Evolutionary conservation across 2,797 vertebrate genomes (phyloP).

Genomic region (Melanogrammus aeglefinus): DNA sequence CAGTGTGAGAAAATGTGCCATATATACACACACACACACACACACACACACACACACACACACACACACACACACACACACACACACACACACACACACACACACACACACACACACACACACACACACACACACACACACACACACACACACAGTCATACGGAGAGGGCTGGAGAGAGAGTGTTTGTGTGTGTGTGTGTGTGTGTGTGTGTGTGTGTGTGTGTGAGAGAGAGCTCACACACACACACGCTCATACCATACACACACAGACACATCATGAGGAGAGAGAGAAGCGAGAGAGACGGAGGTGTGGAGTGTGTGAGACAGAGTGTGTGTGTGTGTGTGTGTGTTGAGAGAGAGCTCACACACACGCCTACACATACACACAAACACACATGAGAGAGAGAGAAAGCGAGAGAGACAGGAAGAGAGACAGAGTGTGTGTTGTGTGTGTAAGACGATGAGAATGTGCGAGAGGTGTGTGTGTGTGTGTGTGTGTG

Average conservation of each 20-base stretch:
- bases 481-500: no score
- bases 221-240: background rate
- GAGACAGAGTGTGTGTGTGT: background rate
- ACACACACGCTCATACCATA: no score
- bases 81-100: slow-evolving; percentile 25
- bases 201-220: background rate
- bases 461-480: no score
- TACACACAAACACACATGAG: no score
- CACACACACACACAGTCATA: no score
- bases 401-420: background rate
- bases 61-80: slow-evolving; percentile 43
- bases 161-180: background rate
- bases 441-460: no score
- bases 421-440: background rate
- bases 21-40: slow-evolving; percentile 22
- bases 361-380: no score
- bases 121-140: no score
- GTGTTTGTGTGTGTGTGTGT: background rate
- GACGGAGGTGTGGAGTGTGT: no score
- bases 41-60: no score
- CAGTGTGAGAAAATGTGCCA: slow-evolving; percentile 75
- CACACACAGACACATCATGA: no score
- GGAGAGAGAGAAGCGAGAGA: background rate
- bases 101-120: no score
- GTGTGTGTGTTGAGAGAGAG: background rate